phyloP scores from a whole-genome alignment of 2,113 vertebrate species.

The Corapipo altera region DNA sequence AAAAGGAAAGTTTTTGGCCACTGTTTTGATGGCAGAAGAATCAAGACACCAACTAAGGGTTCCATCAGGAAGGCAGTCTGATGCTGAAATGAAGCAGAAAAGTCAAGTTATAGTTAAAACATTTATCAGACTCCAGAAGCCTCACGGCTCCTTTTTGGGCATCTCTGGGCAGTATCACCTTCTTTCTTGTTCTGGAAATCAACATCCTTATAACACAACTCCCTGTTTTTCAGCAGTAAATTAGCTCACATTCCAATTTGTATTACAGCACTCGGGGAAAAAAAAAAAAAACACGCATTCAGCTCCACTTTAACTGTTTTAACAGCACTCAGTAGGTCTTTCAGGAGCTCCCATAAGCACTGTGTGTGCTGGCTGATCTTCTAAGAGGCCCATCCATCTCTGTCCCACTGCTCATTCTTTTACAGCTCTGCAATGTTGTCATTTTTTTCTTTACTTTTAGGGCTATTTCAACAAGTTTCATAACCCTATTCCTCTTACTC shows the following conservation, averaged over 20 bases:
- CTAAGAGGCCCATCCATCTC: constrained; percentile 53
- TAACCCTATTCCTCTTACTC: constrained; percentile 33
- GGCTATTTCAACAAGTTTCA: constrained; percentile 33
- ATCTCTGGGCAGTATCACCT: neutral
- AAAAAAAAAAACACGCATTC: constrained; percentile 21
- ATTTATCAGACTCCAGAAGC: neutral
- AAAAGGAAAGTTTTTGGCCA: neutral
- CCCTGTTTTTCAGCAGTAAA: constrained; percentile 28
- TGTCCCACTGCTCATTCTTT: constrained; percentile 23
- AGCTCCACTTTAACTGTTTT: constrained; percentile 44
- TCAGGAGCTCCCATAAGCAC: constrained; percentile 41
- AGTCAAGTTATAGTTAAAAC: neutral
- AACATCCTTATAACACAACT: constrained; percentile 17
- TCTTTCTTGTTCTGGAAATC: constrained; percentile 5
- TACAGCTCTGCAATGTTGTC: neutral
- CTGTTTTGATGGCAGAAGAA: neutral
- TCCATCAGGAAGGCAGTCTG: neutral
- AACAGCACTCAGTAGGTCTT: constrained; percentile 51
- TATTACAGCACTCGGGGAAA: constrained; percentile 6
- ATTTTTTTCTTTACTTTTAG: constrained; percentile 43
- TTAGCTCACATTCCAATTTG: constrained; percentile 53
- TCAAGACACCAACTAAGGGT: neutral
- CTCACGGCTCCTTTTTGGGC: neutral
- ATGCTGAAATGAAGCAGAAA: neutral
- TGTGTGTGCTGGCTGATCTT: constrained; percentile 25